These are phyloP conservation scores for Girardia tigrina DNA, from an alignment of 2,888 invertebrate genomes.

Conservation along the genomic window DNA sequence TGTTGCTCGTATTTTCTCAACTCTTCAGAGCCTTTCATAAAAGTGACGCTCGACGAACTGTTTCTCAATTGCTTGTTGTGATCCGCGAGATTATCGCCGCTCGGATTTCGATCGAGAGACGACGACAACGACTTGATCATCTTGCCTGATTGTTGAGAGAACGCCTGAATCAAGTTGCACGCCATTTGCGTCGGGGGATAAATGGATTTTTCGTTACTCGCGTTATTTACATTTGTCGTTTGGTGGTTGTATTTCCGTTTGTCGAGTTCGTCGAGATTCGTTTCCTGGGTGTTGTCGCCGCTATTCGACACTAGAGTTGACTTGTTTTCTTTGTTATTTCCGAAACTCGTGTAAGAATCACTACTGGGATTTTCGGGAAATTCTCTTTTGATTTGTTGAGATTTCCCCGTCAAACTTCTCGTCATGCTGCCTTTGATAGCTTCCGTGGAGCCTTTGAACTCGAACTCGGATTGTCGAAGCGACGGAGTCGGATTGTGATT, in stretches of 20 bases:
- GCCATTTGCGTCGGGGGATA: not conserved
- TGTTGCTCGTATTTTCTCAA: conserved; percentile 7
- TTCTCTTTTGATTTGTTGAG: not conserved
- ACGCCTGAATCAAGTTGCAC: not conserved
- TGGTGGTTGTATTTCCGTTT: not conserved
- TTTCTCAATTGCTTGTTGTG: not conserved
- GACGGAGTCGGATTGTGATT: not conserved
- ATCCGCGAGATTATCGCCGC: not conserved
- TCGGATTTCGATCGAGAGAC: not conserved
- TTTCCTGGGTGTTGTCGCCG: not conserved
- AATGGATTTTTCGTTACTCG: not conserved
- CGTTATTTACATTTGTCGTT: not conserved
- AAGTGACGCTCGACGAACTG: not conserved
- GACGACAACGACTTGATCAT: not conserved
- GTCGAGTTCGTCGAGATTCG: not conserved
- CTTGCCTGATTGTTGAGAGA: not conserved
- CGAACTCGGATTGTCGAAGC: not conserved
- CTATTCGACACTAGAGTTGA: not conserved
- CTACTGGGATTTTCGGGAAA: not conserved
- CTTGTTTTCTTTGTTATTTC: not conserved
- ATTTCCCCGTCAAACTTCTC: not conserved
- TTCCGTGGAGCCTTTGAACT: conserved; percentile 4
- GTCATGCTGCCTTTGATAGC: not conserved
- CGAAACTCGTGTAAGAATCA: not conserved
- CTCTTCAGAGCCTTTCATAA: conserved; percentile 12